Evolutionary conservation across 2,113 vertebrate genomes (phyloP).

Genomic region (Gopherus flavomarginatus): DNA sequence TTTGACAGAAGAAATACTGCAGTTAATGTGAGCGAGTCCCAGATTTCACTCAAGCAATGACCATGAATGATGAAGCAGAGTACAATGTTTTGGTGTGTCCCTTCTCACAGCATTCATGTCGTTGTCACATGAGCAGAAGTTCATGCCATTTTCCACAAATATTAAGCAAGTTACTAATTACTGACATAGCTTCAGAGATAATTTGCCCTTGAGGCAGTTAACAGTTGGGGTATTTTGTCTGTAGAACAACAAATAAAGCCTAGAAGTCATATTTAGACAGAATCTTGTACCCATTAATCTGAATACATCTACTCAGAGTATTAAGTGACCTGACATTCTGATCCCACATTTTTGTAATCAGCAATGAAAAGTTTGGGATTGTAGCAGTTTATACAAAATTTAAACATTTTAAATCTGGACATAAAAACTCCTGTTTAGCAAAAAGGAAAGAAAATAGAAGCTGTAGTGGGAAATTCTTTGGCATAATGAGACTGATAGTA

Average conservation of each 20-base stretch:
- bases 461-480: neutral
- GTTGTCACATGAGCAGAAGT: neutral
- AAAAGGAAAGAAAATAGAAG: constrained; percentile 19
- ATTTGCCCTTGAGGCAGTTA: constrained; percentile 14
- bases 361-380: constrained; percentile 29
- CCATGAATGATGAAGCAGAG: neutral
- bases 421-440: constrained; percentile 50
- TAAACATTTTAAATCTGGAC: constrained; percentile 38
- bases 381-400: constrained; percentile 34
- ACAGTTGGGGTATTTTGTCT: constrained; percentile 33
- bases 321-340: constrained; percentile 46
- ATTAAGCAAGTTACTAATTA: constrained; percentile 62
- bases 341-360: constrained; percentile 28
- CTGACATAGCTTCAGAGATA: constrained; percentile 42
- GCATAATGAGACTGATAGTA: neutral
- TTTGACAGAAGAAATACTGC: constrained; percentile 37
- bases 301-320: neutral
- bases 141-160: constrained; percentile 60
- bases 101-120: neutral
- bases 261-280: constrained; percentile 40
- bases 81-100: constrained; percentile 30
- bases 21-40: constrained; percentile 53
- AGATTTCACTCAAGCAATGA: constrained; percentile 37
- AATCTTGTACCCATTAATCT: constrained; percentile 51
- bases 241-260: constrained; percentile 35